Evolutionary conservation across 2,113 vertebrate species (phyloP).

Genomic region (Trichomycterus rosablanca): DNA sequence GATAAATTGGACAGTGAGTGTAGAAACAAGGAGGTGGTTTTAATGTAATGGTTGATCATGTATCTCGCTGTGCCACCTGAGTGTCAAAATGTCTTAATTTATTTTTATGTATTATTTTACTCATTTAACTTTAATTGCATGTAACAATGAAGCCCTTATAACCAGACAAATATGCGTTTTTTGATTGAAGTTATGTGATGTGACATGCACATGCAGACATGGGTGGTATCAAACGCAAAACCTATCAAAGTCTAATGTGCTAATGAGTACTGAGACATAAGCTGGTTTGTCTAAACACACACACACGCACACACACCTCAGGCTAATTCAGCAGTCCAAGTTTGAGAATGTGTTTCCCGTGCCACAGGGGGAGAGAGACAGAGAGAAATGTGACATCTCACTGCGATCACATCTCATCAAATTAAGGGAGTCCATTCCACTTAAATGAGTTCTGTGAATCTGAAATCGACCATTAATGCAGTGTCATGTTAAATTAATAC

Average conservation of each 20-base stretch:
- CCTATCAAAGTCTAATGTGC: conserved; percentile 77
- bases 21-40: too few species aligned
- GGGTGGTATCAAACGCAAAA: conserved; percentile 68
- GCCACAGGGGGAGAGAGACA: conserved; percentile 41
- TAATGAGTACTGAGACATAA: conserved; percentile 72
- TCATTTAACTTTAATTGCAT: too few species aligned
- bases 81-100: too few species aligned
- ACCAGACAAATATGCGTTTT: too few species aligned
- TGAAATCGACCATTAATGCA: conserved; percentile 71
- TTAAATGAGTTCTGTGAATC: conserved; percentile 78
- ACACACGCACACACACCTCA: conserved; percentile 15
- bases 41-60: too few species aligned
- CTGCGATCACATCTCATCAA: conserved; percentile 72
- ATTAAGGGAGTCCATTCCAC: conserved; percentile 68
- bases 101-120: too few species aligned
- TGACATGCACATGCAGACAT: too few species aligned
- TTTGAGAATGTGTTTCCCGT: conserved; percentile 25
- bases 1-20: too few species aligned
- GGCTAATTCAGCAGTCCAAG: conserved; percentile 19
- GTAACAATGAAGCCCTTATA: too few species aligned
- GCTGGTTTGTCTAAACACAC: conserved; percentile 49
- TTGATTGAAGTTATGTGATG: too few species aligned
- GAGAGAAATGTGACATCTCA: conserved; percentile 69
- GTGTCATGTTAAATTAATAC: conserved; percentile 69
- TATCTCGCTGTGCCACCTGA: too few species aligned